phyloP scores from a whole-genome alignment of 2,113 vertebrate species.

The Cranoglanis bouderius region DNA sequence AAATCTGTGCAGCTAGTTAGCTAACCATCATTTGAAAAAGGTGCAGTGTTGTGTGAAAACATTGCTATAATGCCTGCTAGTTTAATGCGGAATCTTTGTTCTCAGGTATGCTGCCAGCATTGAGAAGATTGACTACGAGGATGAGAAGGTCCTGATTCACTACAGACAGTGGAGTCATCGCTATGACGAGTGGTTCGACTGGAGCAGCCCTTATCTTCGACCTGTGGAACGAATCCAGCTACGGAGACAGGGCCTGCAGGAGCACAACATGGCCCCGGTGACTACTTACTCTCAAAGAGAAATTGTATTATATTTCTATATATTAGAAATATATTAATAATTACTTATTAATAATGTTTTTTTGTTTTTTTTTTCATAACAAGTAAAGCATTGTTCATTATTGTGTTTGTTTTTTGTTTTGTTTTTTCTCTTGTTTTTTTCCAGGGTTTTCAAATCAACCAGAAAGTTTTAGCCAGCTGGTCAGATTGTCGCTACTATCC shows the following conservation, averaged over 20 bases:
- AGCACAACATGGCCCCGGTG: conserved; percentile 82
- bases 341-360: not conserved
- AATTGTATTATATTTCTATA: not conserved
- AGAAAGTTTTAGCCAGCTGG: conserved; percentile 95
- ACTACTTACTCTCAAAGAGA: conserved; percentile 61
- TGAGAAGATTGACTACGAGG: conserved; percentile 93
- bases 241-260: conserved; percentile 86
- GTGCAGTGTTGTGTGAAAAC: not conserved
- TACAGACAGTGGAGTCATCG: conserved; percentile 96
- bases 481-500: conserved; percentile 98
- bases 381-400: not conserved
- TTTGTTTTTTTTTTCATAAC: not conserved
- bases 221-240: conserved; percentile 92
- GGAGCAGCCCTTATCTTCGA: conserved; percentile 89
- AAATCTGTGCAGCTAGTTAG: not conserved
- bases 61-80: not conserved
- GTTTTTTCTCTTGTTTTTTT: not conserved
- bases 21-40: not conserved
- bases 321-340: no score
- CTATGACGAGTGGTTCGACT: conserved; percentile 96
- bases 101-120: conserved; percentile 92
- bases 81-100: not conserved
- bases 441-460: conserved; percentile 87
- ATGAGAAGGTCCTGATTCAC: conserved; percentile 90
- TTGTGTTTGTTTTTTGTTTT: not conserved